Percentiles rank a stretch among this genome's conserved stretches.
Evolutionary conservation across 2,113 vertebrate genomes (phyloP).

Genomic region (Zosterops hypoxanthus): DNA sequence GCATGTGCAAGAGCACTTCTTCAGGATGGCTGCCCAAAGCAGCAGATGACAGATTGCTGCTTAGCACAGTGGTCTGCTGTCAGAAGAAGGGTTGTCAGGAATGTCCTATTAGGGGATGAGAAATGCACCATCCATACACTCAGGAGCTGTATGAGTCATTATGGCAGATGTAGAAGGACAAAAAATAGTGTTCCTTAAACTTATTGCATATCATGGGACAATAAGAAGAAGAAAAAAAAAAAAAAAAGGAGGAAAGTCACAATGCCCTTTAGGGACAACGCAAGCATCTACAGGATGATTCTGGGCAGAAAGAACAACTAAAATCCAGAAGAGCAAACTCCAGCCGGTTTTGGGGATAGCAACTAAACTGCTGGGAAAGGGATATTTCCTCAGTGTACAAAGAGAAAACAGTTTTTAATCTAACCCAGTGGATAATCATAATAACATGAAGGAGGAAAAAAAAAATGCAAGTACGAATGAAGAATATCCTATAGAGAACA

Average conservation of each 20-base stretch:
- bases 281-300: neutral
- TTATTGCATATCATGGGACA: neutral
- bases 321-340: neutral
- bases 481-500: neutral
- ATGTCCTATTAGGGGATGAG: neutral
- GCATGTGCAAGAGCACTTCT: neutral
- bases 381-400: accelerated
- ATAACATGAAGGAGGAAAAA: neutral
- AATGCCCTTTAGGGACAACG: neutral
- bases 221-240: too few relatives aligned
- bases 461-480: neutral
- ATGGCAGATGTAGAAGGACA: neutral
- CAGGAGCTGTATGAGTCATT: neutral
- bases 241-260: neutral
- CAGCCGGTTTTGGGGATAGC: neutral
- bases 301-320: neutral
- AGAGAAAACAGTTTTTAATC: neutral
- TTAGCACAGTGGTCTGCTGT: neutral
- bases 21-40: neutral
- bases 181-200: neutral
- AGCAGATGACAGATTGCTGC: neutral
- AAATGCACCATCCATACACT: neutral
- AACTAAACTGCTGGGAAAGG: neutral
- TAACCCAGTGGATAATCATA: neutral
- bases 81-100: neutral